A percentile compares a stretch with the other conserved stretches of the same genome.
These are phyloP conservation scores for Notolabrus celidotus DNA, from an alignment of 2,797 vertebrate genomes.

Conservation along the genomic window DNA sequence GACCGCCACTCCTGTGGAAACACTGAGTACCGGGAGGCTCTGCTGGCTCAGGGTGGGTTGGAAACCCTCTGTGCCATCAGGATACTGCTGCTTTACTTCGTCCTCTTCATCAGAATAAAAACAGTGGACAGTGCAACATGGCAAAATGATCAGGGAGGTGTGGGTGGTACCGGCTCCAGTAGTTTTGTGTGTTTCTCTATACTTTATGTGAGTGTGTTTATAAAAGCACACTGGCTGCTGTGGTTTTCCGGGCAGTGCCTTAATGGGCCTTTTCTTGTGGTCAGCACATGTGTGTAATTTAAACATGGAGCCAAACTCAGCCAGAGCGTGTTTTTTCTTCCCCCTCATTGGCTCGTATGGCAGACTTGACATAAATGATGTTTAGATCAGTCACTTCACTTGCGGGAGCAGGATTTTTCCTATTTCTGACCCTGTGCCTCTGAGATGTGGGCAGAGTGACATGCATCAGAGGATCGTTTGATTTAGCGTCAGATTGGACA, in stretches of 20 bases:
- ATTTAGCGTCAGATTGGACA: conserved; percentile 67
- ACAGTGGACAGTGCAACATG: conserved; percentile 44
- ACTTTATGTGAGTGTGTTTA: conserved; percentile 70
- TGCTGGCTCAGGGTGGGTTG: conserved; percentile 54
- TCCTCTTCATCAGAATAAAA: conserved; percentile 49
- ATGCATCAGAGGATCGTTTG: conserved; percentile 72
- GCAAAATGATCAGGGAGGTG: conserved; percentile 69
- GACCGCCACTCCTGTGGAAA: conserved; percentile 73
- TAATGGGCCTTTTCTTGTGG: conserved; percentile 88
- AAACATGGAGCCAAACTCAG: conserved; percentile 78
- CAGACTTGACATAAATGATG: conserved; percentile 69
- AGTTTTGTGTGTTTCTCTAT: conserved; percentile 58
- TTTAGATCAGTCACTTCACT: conserved; percentile 80
- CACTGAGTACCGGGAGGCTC: conserved; percentile 65
- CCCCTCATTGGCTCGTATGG: conserved; percentile 71
- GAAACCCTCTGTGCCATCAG: conserved; percentile 57
- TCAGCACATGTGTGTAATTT: conserved; percentile 86
- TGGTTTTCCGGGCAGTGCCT: conserved; percentile 84
- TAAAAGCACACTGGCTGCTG: conserved; percentile 78
- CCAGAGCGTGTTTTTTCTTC: conserved; percentile 63
- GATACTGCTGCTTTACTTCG: conserved; percentile 47
- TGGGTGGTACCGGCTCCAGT: conserved; percentile 55
- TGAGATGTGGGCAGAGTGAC: conserved; percentile 75
- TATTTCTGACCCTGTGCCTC: conserved; percentile 76
- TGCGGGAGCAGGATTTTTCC: conserved; percentile 72